Conservation (phyloP, 1,140 invertebrate species). For the Lordiphosa clarofinis region DNA sequence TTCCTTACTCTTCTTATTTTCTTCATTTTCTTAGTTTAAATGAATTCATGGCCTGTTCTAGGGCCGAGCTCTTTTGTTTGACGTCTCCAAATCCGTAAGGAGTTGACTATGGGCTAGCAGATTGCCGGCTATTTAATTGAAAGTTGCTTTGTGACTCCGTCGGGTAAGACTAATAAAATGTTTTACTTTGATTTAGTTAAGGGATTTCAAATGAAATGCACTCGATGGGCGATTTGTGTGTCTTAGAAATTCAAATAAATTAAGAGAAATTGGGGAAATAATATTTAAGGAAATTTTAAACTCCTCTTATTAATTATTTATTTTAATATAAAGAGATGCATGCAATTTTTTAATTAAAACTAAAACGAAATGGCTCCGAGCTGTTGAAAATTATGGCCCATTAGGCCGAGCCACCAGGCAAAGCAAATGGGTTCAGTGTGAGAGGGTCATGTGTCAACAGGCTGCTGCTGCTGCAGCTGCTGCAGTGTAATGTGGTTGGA, state of each 20-base stretch:
- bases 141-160: conserved; percentile 72
- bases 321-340: background rate
- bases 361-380: conserved; percentile 12
- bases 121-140: conserved; percentile 70
- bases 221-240: conserved; percentile 7
- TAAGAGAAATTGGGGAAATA: too few relatives aligned
- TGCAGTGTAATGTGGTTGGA: conserved; percentile 59
- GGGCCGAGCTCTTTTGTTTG: conserved; percentile 56
- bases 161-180: conserved; percentile 69
- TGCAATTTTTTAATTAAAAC: conserved; percentile 32
- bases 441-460: conserved; percentile 66
- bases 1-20: conserved; percentile 68
- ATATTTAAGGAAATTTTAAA: too few relatives aligned
- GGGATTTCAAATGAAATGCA: conserved; percentile 63
- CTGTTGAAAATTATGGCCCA: conserved; percentile 61
- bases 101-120: conserved; percentile 23
- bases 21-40: conserved; percentile 53
- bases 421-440: conserved; percentile 34
- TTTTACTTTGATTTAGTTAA: conserved; percentile 78
- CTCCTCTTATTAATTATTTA: too few relatives aligned
- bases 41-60: conserved; percentile 30
- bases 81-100: conserved; percentile 64
- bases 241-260: too few relatives aligned
- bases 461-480: conserved; percentile 16
- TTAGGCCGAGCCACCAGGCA: conserved; percentile 57